Base-by-base conservation (phyloP, 23 tunicate species). In the Phallusia fumigata region DNA sequence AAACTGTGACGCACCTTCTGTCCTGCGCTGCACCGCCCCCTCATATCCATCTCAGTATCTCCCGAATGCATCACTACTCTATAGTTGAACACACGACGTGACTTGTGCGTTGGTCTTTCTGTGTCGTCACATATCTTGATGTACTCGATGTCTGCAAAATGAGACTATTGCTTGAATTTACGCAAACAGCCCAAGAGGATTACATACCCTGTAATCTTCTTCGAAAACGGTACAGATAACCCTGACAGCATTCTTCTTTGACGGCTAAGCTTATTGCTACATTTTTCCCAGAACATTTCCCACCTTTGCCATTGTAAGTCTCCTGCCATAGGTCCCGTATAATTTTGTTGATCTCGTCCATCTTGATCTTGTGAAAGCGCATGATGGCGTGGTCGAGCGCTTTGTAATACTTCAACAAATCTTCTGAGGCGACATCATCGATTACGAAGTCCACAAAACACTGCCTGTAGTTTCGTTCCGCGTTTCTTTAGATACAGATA, bases 1-100 rank as follows among this genome's bases (percentile, higher is more conserved):
- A n/a, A 73, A 19, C 30, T 15, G 26, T 73, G 15, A 31, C 84
- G 58, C 28, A 86, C 93, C 74, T 88, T 93, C 72, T 93, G 97
- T 31, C 97, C 97, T 76, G 97, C 97, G 75, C 89, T 84, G 75
- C 92, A 88, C 64, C 97, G 82, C 0, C 97, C 97, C 30, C 93
- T 80, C 97, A 93, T 88, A 74, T 88, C 89, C 84, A 88, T 84
- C 44, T 51, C 64, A 22, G 79, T 84, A 0, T 86, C 86, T 0
- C 64, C 80, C 0, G 40, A 75, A 64, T 79, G 33, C 85, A 90
- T 88, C 33, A 93, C 90, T 19, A 90, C 86, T 6, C 90, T 53
- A 52, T 90, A 90, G 65, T 90, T 90, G 86, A 74, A 90, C 44
- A 73, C 79, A 3, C 95, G 65, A 16, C 86, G 78, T 2, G 81